A percentile compares a stretch with the other conserved stretches of the same genome.
Evolutionary conservation across 2,113 vertebrate species (phyloP).

Genomic region (Planiliza haematocheilus): DNA sequence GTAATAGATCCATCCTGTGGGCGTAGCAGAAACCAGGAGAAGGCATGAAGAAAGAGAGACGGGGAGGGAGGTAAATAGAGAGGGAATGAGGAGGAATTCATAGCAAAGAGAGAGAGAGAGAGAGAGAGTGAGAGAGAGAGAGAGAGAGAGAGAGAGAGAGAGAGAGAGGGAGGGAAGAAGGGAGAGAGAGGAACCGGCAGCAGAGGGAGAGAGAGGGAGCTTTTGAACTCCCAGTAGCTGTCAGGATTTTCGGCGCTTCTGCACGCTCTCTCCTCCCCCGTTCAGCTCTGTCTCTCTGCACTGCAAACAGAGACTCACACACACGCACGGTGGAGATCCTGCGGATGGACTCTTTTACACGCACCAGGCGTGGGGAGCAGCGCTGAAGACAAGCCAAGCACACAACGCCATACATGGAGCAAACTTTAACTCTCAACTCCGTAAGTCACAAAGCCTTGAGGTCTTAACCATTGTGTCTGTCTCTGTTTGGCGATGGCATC

Average conservation of each 20-base stretch:
- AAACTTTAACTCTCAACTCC: slow-evolving; percentile 86
- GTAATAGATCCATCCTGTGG: slow-evolving; percentile 75
- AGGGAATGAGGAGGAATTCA: slow-evolving; percentile 68
- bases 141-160: slow-evolving; percentile 33
- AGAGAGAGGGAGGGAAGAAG: slow-evolving; percentile 30
- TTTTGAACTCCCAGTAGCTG: slow-evolving; percentile 79
- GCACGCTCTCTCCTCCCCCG: slow-evolving; percentile 58
- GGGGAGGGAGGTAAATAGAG: slow-evolving; percentile 66
- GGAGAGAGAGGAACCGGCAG: slow-evolving; percentile 52
- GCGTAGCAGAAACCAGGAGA: slow-evolving; percentile 72
- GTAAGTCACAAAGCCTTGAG: slow-evolving; percentile 74
- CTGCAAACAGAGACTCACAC: slow-evolving; percentile 58
- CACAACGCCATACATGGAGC: slow-evolving; percentile 86
- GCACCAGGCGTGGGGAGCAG: slow-evolving; percentile 73
- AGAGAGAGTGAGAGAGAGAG: no score
- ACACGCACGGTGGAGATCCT: slow-evolving; percentile 52
- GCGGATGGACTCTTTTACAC: slow-evolving; percentile 79
- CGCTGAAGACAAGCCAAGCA: slow-evolving; percentile 72
- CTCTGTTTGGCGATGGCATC: slow-evolving; percentile 26
- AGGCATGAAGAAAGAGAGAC: slow-evolving; percentile 71
- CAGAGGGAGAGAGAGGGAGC: slow-evolving; percentile 71
- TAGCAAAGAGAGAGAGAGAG: no score
- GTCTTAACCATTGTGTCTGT: slow-evolving; percentile 11
- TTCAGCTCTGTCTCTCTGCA: slow-evolving; percentile 49
- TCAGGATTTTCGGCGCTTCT: slow-evolving; percentile 68